Evolutionary conservation across 2,888 invertebrate genomes (phyloP).

Genomic region (Geotrupes spiniger): DNA sequence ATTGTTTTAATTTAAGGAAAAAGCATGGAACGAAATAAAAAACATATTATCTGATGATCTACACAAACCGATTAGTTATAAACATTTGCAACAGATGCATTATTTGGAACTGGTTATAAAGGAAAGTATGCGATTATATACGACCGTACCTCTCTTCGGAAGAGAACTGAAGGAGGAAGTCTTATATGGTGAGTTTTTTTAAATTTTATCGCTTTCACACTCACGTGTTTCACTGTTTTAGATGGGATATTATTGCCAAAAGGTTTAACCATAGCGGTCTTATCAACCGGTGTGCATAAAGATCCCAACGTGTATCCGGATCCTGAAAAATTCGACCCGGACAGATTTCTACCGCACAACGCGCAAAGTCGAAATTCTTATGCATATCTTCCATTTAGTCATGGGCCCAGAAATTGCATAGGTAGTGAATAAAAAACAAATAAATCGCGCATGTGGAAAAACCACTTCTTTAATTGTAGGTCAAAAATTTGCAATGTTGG

Average conservation of each 20-base stretch:
- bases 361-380: background rate
- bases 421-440: background rate
- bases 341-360: slow-evolving; percentile 16
- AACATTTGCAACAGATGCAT: slow-evolving; percentile 40
- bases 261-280: slow-evolving; percentile 47
- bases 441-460: no score
- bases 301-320: slow-evolving; percentile 22
- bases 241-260: slow-evolving; percentile 38
- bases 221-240: slow-evolving; percentile 26
- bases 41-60: slow-evolving; percentile 40
- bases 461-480: slow-evolving; percentile 26
- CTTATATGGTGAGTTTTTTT: background rate
- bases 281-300: slow-evolving; percentile 35
- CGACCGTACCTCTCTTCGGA: slow-evolving; percentile 38
- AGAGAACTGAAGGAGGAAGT: slow-evolving; percentile 30
- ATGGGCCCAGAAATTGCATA: slow-evolving; percentile 11
- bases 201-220: no score
- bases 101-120: slow-evolving; percentile 42
- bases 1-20: background rate
- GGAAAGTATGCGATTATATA: slow-evolving; percentile 39
- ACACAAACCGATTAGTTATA: slow-evolving; percentile 30
- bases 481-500: slow-evolving; percentile 51
- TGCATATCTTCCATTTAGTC: slow-evolving; percentile 10
- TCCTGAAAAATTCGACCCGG: slow-evolving; percentile 24
- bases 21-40: slow-evolving; percentile 39